phyloP scores from a whole-genome alignment of 1,140 invertebrate species.

The Drosophila bocqueti region DNA sequence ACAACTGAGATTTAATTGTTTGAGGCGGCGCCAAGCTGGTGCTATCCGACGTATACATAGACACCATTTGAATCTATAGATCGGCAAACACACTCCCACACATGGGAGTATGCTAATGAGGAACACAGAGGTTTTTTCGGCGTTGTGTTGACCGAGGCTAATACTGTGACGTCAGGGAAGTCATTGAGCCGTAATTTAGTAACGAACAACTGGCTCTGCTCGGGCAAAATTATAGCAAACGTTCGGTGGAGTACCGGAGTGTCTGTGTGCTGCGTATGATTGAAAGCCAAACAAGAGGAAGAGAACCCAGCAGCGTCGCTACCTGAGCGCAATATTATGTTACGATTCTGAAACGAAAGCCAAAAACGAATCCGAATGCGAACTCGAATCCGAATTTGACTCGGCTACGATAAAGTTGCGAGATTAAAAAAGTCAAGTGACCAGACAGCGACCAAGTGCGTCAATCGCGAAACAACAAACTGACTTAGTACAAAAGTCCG shows the following conservation, averaged over 20 bases:
- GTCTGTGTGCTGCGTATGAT: constrained; percentile 15
- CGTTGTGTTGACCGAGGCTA: constrained; percentile 49
- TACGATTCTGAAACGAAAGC: constrained; percentile 42
- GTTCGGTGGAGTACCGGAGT: constrained; percentile 52
- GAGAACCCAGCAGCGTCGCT: constrained; percentile 26
- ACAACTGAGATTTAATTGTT: constrained; percentile 25
- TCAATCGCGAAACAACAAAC: constrained; percentile 62
- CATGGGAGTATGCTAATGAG: constrained; percentile 50
- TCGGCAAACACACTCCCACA: constrained; percentile 32
- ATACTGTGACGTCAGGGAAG: constrained; percentile 81
- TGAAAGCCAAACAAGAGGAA: constrained; percentile 42
- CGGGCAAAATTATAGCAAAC: constrained; percentile 72
- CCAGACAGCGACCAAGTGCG: constrained; percentile 75
- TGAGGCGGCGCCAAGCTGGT: constrained; percentile 34
- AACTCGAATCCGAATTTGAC: constrained; percentile 66
- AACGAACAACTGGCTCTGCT: constrained; percentile 49
- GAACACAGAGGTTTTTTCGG: constrained; percentile 22
- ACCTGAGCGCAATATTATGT: constrained; percentile 79
- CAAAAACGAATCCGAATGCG: constrained; percentile 31
- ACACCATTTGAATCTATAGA: constrained; percentile 11
- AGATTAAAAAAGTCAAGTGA: constrained; percentile 83
- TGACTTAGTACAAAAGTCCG: constrained; percentile 57
- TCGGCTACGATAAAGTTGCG: constrained; percentile 79
- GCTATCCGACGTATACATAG: neutral
- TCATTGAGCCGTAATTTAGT: constrained; percentile 81